Base-by-base conservation (phyloP, 2,888 invertebrate species). In the Fragum sueziense region DNA sequence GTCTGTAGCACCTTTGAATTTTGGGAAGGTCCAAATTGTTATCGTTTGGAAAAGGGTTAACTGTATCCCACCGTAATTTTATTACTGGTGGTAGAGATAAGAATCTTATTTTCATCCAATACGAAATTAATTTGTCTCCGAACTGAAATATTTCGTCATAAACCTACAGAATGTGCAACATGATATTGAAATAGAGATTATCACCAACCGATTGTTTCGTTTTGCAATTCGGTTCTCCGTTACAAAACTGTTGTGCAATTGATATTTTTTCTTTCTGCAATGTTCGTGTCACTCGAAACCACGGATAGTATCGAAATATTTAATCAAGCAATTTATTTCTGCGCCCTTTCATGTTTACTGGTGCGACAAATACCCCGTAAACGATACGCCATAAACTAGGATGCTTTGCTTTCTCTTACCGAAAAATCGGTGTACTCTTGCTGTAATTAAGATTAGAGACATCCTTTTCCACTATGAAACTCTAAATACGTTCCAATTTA, bases 301-400 rank as follows among this genome's bases (percentile, higher is more conserved):
- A 29, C 61, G 33, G 25, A 73, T 33, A 29, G 51, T 79, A 79
- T 79, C 79, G 27, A 47, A 25, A n/a, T 54, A 54, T 37, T 27
- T 31, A 57, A 74, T 79, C 79, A 62, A 57, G 41, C 57, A 67
- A 71, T 74, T 70, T 71, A 71, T 71, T 71, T 68, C 41, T 25
- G 61, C 34, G 65, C 41, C 74, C 68, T 71, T 79, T 62, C 51
- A 47, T 59, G 25, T 67, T 59, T 41, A 70, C 17, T 34, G 22
- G 51, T 68, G 74, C 76, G 76, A 29, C 47, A 73, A 80, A 80
- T 73, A 59, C 68, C 52, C 33, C 41, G 61, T 27, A 69, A 80
- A 54, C 54, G 62, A 74, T 73, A 70, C 68, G 54, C 47, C 47
- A 70, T 80, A 59, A 62, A 54, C 57, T 33, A 61, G 14, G 47